A percentile compares a stretch with the other conserved stretches of the same genome.
These are phyloP conservation scores for Oligia strigilis DNA, from an alignment of 2,888 invertebrate genomes.

Conservation along the genomic window DNA sequence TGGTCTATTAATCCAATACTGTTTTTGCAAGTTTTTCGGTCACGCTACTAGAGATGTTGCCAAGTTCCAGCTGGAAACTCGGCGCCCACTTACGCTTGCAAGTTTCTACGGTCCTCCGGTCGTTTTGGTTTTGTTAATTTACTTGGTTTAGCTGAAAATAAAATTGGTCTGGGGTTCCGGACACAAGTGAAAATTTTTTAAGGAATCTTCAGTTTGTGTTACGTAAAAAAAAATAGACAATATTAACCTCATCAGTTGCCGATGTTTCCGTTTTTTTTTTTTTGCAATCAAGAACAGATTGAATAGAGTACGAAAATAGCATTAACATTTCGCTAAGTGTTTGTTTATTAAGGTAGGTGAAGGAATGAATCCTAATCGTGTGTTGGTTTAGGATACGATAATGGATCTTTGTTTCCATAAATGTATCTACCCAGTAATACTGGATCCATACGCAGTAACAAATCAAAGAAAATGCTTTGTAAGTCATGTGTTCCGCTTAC, in stretches of 20 bases:
- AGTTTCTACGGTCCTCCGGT: conserved; percentile 26
- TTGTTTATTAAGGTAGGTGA: conserved; percentile 56
- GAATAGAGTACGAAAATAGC: conserved; percentile 21
- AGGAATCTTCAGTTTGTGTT: conserved; percentile 12
- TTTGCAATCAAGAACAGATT: conserved; percentile 9
- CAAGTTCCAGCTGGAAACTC: conserved; percentile 51
- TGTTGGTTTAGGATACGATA: conserved; percentile 65
- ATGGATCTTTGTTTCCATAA: conserved; percentile 53
- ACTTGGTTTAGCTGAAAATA: conserved; percentile 46
- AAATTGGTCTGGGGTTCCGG: conserved; percentile 34
- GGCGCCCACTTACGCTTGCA: conserved; percentile 44
- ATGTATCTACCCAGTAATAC: conserved; percentile 24
- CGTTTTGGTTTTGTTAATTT: conserved; percentile 45
- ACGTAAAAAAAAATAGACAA: conserved; percentile 4
- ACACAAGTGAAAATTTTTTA: conserved; percentile 37
- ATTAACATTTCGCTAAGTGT: conserved; percentile 42
- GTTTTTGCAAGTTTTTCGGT: conserved; percentile 50
- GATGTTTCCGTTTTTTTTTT: conserved; percentile 13
- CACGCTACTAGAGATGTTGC: conserved; percentile 47
- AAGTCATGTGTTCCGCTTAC: conserved; percentile 60
- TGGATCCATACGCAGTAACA: conserved; percentile 49
- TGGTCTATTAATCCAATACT: conserved; percentile 47
- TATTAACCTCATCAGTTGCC: neutral
- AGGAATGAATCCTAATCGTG: conserved; percentile 62
- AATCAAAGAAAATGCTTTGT: conserved; percentile 62